Base-by-base conservation (phyloP, 2,888 invertebrate genomes). In the Coenonympha glycerion region DNA sequence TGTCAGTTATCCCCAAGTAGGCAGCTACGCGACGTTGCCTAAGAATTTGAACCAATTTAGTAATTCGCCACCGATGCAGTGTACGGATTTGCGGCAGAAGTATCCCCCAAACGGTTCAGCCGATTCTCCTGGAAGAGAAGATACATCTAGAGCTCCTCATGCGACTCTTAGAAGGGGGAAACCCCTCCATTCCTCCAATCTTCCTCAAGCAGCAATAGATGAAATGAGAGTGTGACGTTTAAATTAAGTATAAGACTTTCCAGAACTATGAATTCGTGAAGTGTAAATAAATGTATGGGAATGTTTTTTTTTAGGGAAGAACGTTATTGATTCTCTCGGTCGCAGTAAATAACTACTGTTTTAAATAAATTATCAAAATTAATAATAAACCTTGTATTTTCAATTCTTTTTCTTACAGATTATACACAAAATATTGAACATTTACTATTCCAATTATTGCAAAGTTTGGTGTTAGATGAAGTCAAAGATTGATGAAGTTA, bases 221-320 rank as follows among this genome's bases (percentile, higher is more conserved):
- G 95, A 95, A 87, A 95, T 95, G 95, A 89, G 95, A 81, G 95
- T 95, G 91, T 95, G 95, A 95, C 93, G 76, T 63, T 76, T 72
- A 74, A 76, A 74, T 61, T 52, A 66, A 66, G 64, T 65, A 64
- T 65, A 64, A 66, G 39, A 39, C 39, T 67, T 76, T 30, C 34
- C 31, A 21, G 44, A 21, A 31, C n/a, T 44, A 41, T 71, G 52
- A 56, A 58, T 57, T 60, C 71, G 63, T 68, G 69, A 65, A 61
- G 68, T 85, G 84, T 83, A 82, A 76, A 79, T 81, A 79, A 55
- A 63, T 65, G 63, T 66, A 68, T 58, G 60, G 60, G 55, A 59
- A 57, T 52, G 65, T 65, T 63, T 68, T 75, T n/a, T 73, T 75
- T 73, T 72, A 72, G 72, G 54, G 51, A 45, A 68, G 71, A 71